phyloP scores from a whole-genome alignment of 2,888 invertebrate genomes.

The Omphaloscelis lunosa region DNA sequence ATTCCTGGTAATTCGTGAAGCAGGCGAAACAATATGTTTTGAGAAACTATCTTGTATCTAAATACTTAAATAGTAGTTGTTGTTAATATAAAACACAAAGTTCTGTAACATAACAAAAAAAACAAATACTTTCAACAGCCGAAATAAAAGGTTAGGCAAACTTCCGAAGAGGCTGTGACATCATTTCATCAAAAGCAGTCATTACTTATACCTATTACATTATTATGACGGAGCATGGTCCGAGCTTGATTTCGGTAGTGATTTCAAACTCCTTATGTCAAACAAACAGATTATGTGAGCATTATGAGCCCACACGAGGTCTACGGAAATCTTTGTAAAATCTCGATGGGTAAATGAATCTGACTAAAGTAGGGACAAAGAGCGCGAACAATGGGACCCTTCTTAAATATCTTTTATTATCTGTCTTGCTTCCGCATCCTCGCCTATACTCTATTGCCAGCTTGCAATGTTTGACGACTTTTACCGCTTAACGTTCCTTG shows the following conservation, averaged over 20 bases:
- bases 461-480: slow-evolving; percentile 69
- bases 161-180: slow-evolving; percentile 26
- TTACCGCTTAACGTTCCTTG: slow-evolving; percentile 63
- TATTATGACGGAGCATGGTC: neutral
- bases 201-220: slow-evolving; percentile 4
- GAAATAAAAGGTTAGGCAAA: slow-evolving; percentile 34
- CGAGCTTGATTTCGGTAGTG: slow-evolving; percentile 12
- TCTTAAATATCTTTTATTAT: slow-evolving; percentile 80
- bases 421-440: slow-evolving; percentile 71
- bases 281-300: slow-evolving; percentile 32
- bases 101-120: slow-evolving; percentile 18
- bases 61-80: slow-evolving; percentile 10
- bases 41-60: slow-evolving; percentile 14
- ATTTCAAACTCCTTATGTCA: slow-evolving; percentile 23
- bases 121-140: slow-evolving; percentile 17
- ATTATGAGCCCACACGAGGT: slow-evolving; percentile 59
- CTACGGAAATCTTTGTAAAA: slow-evolving; percentile 70
- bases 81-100: slow-evolving; percentile 36
- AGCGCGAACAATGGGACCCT: slow-evolving; percentile 75
- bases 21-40: slow-evolving; percentile 1
- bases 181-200: slow-evolving; percentile 24
- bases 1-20: slow-evolving; percentile 12
- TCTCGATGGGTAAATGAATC: slow-evolving; percentile 73
- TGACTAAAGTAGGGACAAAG: slow-evolving; percentile 74
- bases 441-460: slow-evolving; percentile 53